phyloP scores from a whole-genome alignment of 30 jellyfish, hydroid and myxozoan genomes.

The Cassiopea andromeda region DNA sequence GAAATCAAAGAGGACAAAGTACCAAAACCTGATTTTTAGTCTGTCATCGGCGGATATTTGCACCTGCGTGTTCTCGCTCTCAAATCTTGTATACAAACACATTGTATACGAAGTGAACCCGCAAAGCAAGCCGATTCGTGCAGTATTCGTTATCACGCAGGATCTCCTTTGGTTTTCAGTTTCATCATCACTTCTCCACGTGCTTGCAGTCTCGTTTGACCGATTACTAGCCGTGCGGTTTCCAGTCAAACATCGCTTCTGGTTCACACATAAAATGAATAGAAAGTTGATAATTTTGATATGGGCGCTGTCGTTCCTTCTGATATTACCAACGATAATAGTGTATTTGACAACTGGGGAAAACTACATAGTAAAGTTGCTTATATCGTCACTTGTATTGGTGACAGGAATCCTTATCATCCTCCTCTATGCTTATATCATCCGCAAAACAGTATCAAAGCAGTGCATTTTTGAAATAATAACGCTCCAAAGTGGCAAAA shows the following conservation, averaged over 20 bases:
- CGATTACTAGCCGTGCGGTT: conserved; percentile 63
- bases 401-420: conserved; percentile 42
- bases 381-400: conserved; percentile 45
- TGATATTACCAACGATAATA: conserved; percentile 26
- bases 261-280: conserved; percentile 54
- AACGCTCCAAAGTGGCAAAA: conserved; percentile 63
- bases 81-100: not conserved
- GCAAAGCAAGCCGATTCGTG: not conserved
- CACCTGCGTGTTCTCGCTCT: conserved; percentile 28
- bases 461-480: conserved; percentile 62
- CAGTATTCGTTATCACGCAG: conserved; percentile 5
- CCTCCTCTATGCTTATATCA: conserved; percentile 59
- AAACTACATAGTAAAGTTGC: not conserved
- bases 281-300: conserved; percentile 12
- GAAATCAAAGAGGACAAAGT: conserved; percentile 32
- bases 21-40: conserved; percentile 55
- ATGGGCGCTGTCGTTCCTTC: conserved; percentile 53
- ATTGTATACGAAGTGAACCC: not conserved
- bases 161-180: conserved; percentile 65
- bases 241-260: conserved; percentile 74
- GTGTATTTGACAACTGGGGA: not conserved
- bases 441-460: conserved; percentile 66
- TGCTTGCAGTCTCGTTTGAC: conserved; percentile 65
- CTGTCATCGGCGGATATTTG: conserved; percentile 54
- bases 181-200: conserved; percentile 69